A percentile compares a stretch with the other conserved stretches of the same genome.
These are phyloP conservation scores for Drosophila affinis DNA, from an alignment of 2,888 invertebrate genomes.

Conservation along the genomic window DNA sequence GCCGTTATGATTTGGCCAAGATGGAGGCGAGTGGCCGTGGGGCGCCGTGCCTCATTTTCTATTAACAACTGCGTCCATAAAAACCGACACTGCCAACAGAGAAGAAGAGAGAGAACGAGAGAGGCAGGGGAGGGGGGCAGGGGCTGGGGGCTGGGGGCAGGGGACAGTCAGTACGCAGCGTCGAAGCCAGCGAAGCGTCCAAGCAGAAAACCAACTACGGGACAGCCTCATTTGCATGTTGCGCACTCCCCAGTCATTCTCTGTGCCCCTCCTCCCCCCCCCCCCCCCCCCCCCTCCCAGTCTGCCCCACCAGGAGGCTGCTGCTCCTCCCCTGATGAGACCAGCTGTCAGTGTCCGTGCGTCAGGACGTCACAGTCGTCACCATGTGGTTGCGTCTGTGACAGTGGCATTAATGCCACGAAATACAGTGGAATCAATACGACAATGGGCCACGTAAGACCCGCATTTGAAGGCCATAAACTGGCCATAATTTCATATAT, in stretches of 20 bases:
- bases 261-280: background rate
- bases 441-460: background rate
- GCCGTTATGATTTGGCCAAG: conserved; percentile 74
- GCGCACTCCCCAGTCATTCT: conserved; percentile 15
- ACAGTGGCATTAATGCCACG: conserved; percentile 66
- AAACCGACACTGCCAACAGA: conserved; percentile 52
- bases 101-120: background rate
- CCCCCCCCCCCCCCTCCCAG: background rate
- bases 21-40: conserved; percentile 46
- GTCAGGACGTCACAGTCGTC: conserved; percentile 57
- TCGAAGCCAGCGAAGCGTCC: conserved; percentile 74
- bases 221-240: conserved; percentile 78
- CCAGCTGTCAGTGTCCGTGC: conserved; percentile 50
- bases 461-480: too few species aligned
- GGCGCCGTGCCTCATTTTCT: conserved; percentile 75
- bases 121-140: background rate
- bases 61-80: conserved; percentile 80
- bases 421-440: conserved; percentile 55
- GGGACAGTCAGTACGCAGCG: conserved; percentile 22
- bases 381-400: conserved; percentile 76
- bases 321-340: conserved; percentile 36
- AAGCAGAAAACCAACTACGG: conserved; percentile 79
- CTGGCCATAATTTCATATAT: too few species aligned
- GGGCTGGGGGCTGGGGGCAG: background rate
- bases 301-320: background rate